Evolutionary conservation across 2,888 invertebrate genomes (phyloP), one percentile per base, ranked within the genome.

Genomic region (Diabrotica balteata): DNA sequence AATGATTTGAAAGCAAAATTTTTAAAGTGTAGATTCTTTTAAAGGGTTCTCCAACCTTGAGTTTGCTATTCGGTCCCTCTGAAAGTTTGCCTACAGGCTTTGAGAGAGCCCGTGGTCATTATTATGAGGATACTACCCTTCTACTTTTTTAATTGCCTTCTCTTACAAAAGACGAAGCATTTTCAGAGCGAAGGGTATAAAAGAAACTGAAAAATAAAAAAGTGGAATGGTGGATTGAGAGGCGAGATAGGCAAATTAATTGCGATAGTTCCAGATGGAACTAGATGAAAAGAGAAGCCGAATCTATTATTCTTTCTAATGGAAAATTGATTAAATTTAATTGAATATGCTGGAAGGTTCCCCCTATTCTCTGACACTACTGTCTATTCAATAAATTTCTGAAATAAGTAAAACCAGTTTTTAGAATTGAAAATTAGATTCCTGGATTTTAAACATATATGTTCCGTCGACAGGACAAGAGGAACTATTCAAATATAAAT

Each of bases 221-320:
- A 44, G 57, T 44, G 51, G 10, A 55, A n/a, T 42, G 43, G 52
- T 11, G 61, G 52, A 68, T 68, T 52, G 58, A 57, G 57, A 63
- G 57, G 51, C 45, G 61, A 68, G 68, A 65, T 65, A 68, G 64
- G 68, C 22, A 66, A 65, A 68, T 68, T 68, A 68, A 62, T 65
- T 62, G 61, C 52, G 68, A 57, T 59, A 68, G 50, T 65, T 62
- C 53, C 44, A 44, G 46, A 63, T 57, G 43, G 51, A 63, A 54
- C 11, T 47, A 55, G 54, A 63, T 63, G 55, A 63, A 59, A 49
- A 9, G 43, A 11, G 50, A 10, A 8, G 43, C 55, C 50, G 51
- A 51, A 44, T 49, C 53, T 11, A 45, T 57, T 57, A 51, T 63
- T 63, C 57, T 51, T 22, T 50, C 57, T n/a, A 47, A 63, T 54